Evolutionary conservation across 2,113 vertebrate genomes (phyloP), one percentile per base, ranked within the genome.

Genomic region (Heterochromis multidens): DNA sequence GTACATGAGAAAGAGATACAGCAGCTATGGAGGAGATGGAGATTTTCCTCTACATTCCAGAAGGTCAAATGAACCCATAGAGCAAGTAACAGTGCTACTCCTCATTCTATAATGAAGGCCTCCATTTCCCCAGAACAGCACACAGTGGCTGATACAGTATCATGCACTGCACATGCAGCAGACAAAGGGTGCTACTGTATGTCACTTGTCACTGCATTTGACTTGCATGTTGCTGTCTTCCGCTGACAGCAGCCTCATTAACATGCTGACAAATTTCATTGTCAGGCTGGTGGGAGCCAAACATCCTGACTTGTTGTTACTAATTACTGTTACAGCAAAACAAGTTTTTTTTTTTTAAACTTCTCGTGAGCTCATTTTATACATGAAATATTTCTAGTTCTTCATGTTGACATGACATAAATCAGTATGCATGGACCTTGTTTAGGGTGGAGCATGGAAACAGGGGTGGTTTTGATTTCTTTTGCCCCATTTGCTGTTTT

Each of bases 141-240:
- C 33, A 37, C 54, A 77, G 49, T 31, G 70, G 19, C 19, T 33
- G 7, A 77, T 85, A 85, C 72, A 83, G 85, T 96, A 96, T 94
- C 93, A 33, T 79, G 61, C 52, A 81, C 61, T 81, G 70, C 81
- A 80, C 87, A 86, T 88, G 74, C 96, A 95, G 94, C 91, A 94
- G 90, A 97, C 96, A 97, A 96, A 97, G 96, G 94, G 94, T 88
- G 94, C 93, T 94, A 96, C 94, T 97, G 95, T 97, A 91, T 93
- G 95, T 94, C 96, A 97, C 96, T 97, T 97, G 96, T 95, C 96
- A 96, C 88, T 95, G 52, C 95, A 92, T 96, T 94, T 91, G 96
- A 93, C 95, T 93, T 93, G 94, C 96, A 96, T 96, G 96, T 96
- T 96, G n/a, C 95, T 94, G 92, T 94, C 95, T 95, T 93, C 93